Percentiles rank a stretch among this genome's conserved stretches.
Evolutionary conservation across 2,113 vertebrate genomes (phyloP).

Genomic region (Callaeas wilsoni): DNA sequence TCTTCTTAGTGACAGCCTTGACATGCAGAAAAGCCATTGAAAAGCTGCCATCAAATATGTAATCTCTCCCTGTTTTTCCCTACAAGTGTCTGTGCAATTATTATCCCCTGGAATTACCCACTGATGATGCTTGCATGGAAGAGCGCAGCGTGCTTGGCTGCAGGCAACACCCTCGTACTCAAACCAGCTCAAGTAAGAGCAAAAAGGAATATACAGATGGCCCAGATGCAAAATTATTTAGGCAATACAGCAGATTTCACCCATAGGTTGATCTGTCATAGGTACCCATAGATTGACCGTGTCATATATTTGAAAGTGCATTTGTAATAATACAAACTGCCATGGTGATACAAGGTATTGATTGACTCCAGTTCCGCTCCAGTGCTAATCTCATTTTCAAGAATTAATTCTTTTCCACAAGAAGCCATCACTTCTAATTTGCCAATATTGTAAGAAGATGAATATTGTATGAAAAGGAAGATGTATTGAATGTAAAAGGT

Average conservation of each 20-base stretch:
- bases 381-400: neutral
- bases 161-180: conserved; percentile 80
- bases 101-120: conserved; percentile 85
- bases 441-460: neutral
- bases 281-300: neutral
- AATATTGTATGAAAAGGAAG: neutral
- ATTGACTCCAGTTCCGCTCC: neutral
- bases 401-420: neutral
- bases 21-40: neutral
- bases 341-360: neutral
- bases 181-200: conserved; percentile 80
- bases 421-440: neutral
- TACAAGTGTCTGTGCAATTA: conserved; percentile 79
- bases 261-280: neutral
- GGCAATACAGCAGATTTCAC: neutral
- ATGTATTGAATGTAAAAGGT: neutral
- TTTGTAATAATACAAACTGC: neutral
- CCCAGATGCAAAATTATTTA: neutral
- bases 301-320: neutral
- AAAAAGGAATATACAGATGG: neutral
- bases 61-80: neutral
- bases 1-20: neutral
- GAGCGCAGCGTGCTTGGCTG: conserved; percentile 79
- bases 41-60: neutral
- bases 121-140: conserved; percentile 88